Evolutionary conservation across 2,113 vertebrate species (phyloP).

Genomic region (Guaruba guarouba): DNA sequence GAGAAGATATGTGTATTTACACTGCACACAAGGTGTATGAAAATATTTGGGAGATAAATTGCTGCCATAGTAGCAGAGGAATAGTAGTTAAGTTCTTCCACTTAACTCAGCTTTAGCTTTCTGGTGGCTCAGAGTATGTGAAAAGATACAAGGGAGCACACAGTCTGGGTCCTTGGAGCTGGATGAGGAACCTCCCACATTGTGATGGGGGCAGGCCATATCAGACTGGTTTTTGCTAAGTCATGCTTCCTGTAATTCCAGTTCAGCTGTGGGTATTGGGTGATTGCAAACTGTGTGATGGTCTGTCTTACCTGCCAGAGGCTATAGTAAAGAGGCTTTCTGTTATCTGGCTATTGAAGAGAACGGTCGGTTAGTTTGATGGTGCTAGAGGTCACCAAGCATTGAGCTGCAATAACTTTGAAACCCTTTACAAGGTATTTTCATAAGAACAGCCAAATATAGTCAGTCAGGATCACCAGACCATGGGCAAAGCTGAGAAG

Average conservation of each 20-base stretch:
- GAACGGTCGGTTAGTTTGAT: neutral
- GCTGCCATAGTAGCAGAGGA: neutral
- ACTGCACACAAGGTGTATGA: neutral
- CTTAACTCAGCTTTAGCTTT: neutral
- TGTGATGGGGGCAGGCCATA: neutral
- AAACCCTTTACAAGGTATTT: neutral
- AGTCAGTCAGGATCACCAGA: neutral
- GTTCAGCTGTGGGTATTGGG: neutral
- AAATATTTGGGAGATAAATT: neutral
- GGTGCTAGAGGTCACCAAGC: neutral
- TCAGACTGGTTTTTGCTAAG: neutral
- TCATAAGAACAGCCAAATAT: neutral
- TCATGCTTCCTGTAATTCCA: rapidly evolving
- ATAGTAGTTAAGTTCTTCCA: neutral
- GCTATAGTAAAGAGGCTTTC: neutral
- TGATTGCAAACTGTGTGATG: neutral
- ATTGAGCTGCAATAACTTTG: neutral
- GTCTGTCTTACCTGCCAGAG: rapidly evolving
- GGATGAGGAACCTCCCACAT: neutral
- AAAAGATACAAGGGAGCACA: neutral
- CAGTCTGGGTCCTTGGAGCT: neutral
- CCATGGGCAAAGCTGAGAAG: neutral
- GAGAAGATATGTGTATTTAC: neutral
- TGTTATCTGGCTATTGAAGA: neutral
- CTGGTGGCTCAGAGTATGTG: neutral